phyloP scores from a whole-genome alignment of 1,140 invertebrate species.

The Oedothorax gibbosus region DNA sequence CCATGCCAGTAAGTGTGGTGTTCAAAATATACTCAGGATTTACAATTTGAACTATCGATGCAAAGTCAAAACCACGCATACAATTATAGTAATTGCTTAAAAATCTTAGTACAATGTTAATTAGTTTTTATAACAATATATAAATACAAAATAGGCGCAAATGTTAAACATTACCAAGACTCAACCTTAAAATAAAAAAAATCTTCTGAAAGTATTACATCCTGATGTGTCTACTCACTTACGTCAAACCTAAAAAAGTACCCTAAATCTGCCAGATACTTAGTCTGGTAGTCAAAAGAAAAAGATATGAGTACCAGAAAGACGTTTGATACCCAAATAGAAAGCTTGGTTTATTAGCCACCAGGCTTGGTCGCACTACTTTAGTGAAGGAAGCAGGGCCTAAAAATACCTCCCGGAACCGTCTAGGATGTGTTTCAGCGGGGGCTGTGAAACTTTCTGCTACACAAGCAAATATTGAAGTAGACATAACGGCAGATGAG shows the following conservation, averaged over 20 bases:
- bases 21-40: too few species aligned
- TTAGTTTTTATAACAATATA: too few species aligned
- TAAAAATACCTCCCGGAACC: constrained; percentile 28
- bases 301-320: neutral
- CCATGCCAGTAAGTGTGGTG: too few species aligned
- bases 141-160: too few species aligned
- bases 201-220: too few species aligned
- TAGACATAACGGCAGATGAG: too few species aligned
- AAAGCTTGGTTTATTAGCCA: constrained; percentile 41
- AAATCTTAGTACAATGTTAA: too few species aligned
- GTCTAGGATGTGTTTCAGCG: neutral
- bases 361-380: constrained; percentile 12
- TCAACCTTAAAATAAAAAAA: too few species aligned
- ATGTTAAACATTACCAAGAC: too few species aligned
- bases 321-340: constrained; percentile 38
- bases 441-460: constrained; percentile 19
- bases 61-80: too few species aligned
- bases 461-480: constrained; percentile 28
- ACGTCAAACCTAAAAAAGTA: constrained; percentile 9
- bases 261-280: constrained; percentile 25
- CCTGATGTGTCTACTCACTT: neutral
- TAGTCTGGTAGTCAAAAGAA: constrained; percentile 5
- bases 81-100: too few species aligned
- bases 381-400: neutral
- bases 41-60: too few species aligned